Evolutionary conservation across 2,113 vertebrate species (phyloP).

Genomic region (Hippopotamus amphibius): DNA sequence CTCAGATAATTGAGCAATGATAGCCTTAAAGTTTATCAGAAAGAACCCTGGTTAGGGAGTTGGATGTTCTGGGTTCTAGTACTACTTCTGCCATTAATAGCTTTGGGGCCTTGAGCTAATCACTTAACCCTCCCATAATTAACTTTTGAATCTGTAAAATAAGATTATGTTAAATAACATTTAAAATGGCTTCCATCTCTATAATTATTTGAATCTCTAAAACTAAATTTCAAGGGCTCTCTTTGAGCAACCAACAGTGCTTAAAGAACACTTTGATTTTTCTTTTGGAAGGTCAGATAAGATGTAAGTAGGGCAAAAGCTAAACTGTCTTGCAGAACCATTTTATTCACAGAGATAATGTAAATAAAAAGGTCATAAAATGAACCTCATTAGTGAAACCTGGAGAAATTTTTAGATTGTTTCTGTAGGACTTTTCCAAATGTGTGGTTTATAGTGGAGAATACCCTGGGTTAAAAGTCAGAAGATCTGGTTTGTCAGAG

Average conservation of each 20-base stretch:
- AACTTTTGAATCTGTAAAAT: conserved; percentile 52
- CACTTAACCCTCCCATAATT: conserved; percentile 1
- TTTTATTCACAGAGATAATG: neutral
- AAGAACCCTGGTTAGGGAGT: neutral
- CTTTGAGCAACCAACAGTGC: neutral
- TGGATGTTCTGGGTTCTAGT: neutral
- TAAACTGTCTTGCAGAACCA: conserved; percentile 3
- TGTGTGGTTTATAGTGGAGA: conserved; percentile 28
- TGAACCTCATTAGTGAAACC: conserved; percentile 19
- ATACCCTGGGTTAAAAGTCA: neutral
- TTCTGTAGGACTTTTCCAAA: conserved; percentile 27
- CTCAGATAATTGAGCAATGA: neutral
- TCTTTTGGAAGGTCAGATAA: neutral
- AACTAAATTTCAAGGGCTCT: conserved; percentile 28
- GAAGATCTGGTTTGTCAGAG: conserved; percentile 21
- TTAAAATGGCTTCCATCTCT: neutral
- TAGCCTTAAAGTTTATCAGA: conserved; percentile 12
- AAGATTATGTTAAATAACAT: conserved; percentile 15
- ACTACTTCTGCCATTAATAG: neutral
- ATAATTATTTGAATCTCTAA: conserved; percentile 27
- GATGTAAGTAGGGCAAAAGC: neutral
- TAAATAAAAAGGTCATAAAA: conserved; percentile 34
- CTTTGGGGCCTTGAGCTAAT: conserved; percentile 22
- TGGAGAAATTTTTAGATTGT: conserved; percentile 1
- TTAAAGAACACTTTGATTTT: conserved; percentile 16